phyloP scores from a whole-genome alignment of 2,888 invertebrate species.

The Oxytorus armatus region DNA sequence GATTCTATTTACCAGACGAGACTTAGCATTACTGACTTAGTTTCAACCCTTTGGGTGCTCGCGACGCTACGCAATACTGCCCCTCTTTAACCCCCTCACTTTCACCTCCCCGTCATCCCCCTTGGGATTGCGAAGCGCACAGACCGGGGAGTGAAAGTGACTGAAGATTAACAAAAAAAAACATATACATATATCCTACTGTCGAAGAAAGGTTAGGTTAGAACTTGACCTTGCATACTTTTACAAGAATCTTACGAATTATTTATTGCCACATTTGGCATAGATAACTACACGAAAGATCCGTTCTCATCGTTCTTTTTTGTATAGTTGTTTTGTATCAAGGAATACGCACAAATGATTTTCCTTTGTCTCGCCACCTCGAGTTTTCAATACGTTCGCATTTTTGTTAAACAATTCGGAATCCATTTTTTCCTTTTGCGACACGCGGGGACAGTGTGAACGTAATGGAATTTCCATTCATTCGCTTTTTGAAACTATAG shows the following conservation, averaged over 20 bases:
- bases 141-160: constrained; percentile 9
- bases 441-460: background rate
- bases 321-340: background rate
- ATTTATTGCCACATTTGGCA: constrained; percentile 3
- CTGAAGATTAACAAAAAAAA: constrained; percentile 21
- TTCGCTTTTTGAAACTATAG: background rate
- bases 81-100: constrained; percentile 13
- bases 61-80: constrained; percentile 56
- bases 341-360: background rate
- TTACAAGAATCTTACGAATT: constrained; percentile 13
- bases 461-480: constrained; percentile 3
- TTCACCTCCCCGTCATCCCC: constrained; percentile 25
- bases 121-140: constrained; percentile 37
- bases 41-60: constrained; percentile 77
- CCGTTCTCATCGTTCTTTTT: background rate
- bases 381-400: background rate
- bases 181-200: background rate
- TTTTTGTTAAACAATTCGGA: background rate
- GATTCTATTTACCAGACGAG: constrained; percentile 62
- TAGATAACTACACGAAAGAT: background rate
- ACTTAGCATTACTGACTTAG: constrained; percentile 79
- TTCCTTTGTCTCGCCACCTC: constrained; percentile 41
- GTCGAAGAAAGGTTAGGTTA: constrained; percentile 25
- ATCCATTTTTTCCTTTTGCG: background rate
- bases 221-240: background rate